Evolutionary conservation across 2,888 invertebrate genomes (phyloP).

Genomic region (Xestoiulus laeticollis): DNA sequence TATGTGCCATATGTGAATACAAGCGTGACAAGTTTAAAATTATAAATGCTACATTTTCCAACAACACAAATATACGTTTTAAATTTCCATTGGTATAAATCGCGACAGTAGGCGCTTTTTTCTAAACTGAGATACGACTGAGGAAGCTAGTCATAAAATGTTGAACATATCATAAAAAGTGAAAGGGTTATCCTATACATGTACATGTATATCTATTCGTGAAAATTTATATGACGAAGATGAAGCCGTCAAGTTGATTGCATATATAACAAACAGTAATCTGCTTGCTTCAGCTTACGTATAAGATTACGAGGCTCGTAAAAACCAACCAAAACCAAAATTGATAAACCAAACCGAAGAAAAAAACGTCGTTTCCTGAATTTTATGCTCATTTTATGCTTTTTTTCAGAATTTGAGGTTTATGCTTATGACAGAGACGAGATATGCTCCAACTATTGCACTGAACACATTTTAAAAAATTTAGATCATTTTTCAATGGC

Average conservation of each 20-base stretch:
- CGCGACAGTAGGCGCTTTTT: neutral
- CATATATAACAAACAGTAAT: neutral
- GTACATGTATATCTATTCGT: no score
- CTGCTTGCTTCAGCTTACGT: neutral
- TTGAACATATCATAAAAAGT: neutral
- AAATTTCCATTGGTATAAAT: conserved; percentile 15
- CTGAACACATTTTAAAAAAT: no score
- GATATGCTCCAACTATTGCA: no score
- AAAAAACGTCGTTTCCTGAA: no score
- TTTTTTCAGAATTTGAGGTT: no score
- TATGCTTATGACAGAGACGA: no score
- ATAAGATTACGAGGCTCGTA: neutral
- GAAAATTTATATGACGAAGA: conserved; percentile 3
- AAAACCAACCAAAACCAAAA: neutral
- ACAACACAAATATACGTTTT: neutral
- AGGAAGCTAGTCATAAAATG: conserved; percentile 12
- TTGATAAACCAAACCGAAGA: neutral
- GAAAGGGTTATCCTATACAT: neutral
- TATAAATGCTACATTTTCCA: neutral
- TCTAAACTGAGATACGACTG: neutral
- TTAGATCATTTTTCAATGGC: no score
- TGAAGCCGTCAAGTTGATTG: neutral
- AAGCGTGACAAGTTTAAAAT: neutral
- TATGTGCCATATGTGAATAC: no score
- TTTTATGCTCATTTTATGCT: no score